Conservation (phyloP, 2,113 vertebrate species). For the Tenebrosternarchus preto region DNA sequence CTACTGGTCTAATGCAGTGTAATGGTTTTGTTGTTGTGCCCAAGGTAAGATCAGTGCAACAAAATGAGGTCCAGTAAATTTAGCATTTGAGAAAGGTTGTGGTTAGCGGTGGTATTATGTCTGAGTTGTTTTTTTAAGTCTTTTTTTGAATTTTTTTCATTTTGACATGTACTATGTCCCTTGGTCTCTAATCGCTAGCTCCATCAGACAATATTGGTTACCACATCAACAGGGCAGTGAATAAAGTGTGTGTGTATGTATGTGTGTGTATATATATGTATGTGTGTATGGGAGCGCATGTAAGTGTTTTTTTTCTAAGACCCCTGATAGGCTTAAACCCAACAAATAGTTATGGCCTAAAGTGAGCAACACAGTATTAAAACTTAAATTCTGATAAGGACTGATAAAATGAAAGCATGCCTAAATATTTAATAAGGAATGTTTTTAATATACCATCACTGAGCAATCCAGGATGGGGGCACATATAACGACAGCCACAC, state of each 20-base stretch:
- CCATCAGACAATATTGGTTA: neutral
- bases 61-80: neutral
- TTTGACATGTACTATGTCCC: neutral
- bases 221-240: constrained; percentile 25
- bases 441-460: constrained; percentile 17
- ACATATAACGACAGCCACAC: constrained; percentile 23
- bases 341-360: neutral
- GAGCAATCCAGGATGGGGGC: constrained; percentile 1
- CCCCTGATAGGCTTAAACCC: neutral
- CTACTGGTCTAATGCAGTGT: neutral
- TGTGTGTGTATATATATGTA: neutral
- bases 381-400: neutral
- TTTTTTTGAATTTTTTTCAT: neutral
- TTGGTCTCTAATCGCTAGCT: constrained; percentile 36
- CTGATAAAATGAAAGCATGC: constrained; percentile 3
- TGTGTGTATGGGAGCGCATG: neutral
- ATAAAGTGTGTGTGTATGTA: neutral
- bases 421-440: constrained; percentile 20
- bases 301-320: neutral
- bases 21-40: neutral
- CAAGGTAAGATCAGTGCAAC: constrained; percentile 14
- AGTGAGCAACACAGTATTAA: constrained; percentile 8
- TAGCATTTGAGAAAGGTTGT: neutral
- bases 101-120: neutral
- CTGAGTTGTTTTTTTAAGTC: neutral